Conservation (phyloP, 2,113 vertebrate species). For the Dendropsophus ebraccatus region DNA sequence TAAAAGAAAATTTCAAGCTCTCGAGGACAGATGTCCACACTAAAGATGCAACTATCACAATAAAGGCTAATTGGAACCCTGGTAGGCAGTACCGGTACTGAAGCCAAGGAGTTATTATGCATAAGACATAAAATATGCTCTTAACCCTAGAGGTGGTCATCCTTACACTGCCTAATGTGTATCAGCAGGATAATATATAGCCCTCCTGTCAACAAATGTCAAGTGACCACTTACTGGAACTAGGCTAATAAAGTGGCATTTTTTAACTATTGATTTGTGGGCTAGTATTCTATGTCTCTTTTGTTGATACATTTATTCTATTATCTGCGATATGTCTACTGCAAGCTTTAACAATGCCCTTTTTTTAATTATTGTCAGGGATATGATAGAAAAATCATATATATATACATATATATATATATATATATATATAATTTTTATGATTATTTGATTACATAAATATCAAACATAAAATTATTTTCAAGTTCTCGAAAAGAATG, state of each 20-base stretch:
- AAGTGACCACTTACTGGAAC: conserved; percentile 34
- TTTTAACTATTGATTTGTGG: conserved; percentile 25
- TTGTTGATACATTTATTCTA: neutral
- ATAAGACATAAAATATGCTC: conserved; percentile 49
- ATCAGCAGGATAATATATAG: conserved; percentile 27
- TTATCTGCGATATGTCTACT: neutral
- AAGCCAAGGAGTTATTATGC: conserved; percentile 44
- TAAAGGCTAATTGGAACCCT: conserved; percentile 58
- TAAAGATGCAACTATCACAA: conserved; percentile 48
- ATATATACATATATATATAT: neutral
- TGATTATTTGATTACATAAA: neutral
- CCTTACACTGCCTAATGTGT: conserved; percentile 41
- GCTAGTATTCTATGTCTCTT: conserved; percentile 4
- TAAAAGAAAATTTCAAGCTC: conserved; percentile 25
- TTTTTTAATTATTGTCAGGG: too few relatives aligned
- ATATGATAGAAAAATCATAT: neutral
- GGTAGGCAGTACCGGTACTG: conserved; percentile 45
- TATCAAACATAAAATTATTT: too few relatives aligned
- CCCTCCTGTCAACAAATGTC: conserved; percentile 53
- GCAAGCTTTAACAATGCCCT: neutral
- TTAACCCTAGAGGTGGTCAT: conserved; percentile 57
- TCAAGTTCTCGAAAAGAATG: neutral
- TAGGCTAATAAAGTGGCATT: conserved; percentile 23
- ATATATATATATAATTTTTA: neutral
- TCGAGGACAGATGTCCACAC: conserved; percentile 54